Evolutionary conservation across 2,797 vertebrate species (phyloP).

Genomic region (Argya squamiceps): DNA sequence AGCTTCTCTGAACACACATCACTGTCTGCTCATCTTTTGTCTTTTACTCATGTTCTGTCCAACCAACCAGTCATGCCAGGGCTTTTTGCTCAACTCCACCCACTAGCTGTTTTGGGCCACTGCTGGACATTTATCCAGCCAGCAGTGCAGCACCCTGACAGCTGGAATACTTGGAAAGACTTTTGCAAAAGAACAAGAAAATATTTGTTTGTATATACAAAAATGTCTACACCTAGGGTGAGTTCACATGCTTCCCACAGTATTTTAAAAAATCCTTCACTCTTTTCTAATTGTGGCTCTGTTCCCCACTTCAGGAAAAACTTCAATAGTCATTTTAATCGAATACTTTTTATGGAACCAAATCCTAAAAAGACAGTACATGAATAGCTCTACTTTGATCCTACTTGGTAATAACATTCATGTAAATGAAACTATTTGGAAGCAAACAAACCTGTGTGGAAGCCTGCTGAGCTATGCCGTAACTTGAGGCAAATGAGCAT

Average conservation of each 20-base stretch:
- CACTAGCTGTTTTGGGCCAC: fast-evolving
- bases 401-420: neutral
- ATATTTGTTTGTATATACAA: neutral
- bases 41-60: neutral
- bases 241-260: neutral
- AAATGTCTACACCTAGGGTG: neutral
- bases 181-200: neutral
- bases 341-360: neutral
- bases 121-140: neutral
- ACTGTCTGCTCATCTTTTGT: neutral
- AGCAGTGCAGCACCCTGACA: neutral
- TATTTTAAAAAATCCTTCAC: neutral
- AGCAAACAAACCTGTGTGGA: neutral
- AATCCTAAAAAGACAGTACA: neutral
- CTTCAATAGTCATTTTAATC: neutral
- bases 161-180: neutral
- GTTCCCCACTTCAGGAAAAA: neutral
- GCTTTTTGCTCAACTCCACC: neutral
- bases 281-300: neutral
- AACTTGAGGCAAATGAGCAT: neutral
- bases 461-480: neutral
- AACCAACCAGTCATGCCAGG: neutral
- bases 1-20: neutral
- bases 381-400: neutral
- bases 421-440: neutral